A percentile compares a stretch with the other conserved stretches of the same genome.
These are phyloP conservation scores for Rachycentron canadum DNA, from an alignment of 2,797 vertebrate species.

Conservation along the genomic window DNA sequence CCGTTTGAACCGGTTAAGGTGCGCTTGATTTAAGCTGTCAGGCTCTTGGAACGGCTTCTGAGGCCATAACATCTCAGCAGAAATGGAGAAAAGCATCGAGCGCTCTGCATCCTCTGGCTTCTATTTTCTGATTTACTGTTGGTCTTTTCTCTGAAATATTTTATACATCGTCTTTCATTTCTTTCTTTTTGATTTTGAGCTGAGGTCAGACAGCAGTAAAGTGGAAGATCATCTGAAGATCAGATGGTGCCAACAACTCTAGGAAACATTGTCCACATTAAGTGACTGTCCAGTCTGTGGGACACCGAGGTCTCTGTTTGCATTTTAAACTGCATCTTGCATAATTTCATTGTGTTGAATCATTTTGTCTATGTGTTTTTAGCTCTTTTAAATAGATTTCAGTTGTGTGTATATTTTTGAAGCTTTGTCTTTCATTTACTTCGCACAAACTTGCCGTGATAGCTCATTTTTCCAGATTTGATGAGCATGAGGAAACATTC, in stretches of 20 bases:
- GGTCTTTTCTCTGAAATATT: conserved; percentile 47
- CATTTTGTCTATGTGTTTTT: conserved; percentile 14
- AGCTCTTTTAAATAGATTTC: conserved; percentile 22
- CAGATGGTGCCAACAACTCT: conserved; percentile 32
- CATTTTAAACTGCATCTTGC: conserved; percentile 3
- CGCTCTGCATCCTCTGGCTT: conserved; percentile 48
- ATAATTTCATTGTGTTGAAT: conserved; percentile 4
- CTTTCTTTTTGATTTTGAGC: conserved; percentile 14
- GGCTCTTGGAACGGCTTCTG: conserved; percentile 63
- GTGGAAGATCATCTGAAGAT: conserved; percentile 34
- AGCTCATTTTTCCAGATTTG: background rate
- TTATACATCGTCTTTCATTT: conserved; percentile 34
- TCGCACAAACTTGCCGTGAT: background rate
- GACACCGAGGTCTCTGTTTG: conserved; percentile 9
- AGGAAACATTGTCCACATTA: conserved; percentile 2
- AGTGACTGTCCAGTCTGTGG: conserved; percentile 19
- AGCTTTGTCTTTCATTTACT: background rate
- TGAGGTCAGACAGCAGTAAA: conserved; percentile 46
- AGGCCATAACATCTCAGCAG: conserved; percentile 42
- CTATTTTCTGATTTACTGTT: conserved; percentile 47
- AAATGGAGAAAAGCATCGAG: conserved; percentile 20
- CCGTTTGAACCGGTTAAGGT: conserved; percentile 64
- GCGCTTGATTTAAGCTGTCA: conserved; percentile 66
- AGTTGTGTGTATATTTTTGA: background rate
- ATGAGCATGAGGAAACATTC: conserved; percentile 12